A percentile compares a stretch with the other conserved stretches of the same genome.
Evolutionary conservation across 2,888 invertebrate species (phyloP).

Genomic region (Hydroisotoma schaefferi): DNA sequence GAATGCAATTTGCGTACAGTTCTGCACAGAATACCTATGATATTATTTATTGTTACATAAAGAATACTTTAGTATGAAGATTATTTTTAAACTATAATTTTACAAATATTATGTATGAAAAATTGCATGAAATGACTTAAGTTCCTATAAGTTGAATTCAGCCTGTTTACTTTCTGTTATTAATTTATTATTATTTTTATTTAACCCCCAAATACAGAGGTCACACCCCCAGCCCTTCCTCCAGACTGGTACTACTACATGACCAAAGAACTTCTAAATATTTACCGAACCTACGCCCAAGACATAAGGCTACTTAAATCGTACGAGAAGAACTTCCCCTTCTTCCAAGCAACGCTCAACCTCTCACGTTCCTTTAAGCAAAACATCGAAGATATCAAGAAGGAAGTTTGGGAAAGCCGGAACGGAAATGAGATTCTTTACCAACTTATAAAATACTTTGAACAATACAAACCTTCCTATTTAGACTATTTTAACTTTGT

Average conservation of each 20-base stretch:
- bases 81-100: too few relatives aligned
- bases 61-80: too few relatives aligned
- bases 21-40: too few relatives aligned
- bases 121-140: too few relatives aligned
- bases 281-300: conserved; percentile 27
- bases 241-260: conserved; percentile 44
- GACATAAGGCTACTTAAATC: conserved; percentile 26
- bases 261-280: conserved; percentile 37
- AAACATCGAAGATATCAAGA: conserved; percentile 23
- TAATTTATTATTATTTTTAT: too few relatives aligned
- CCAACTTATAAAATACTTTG: neutral
- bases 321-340: conserved; percentile 3
- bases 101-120: too few relatives aligned
- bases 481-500: neutral
- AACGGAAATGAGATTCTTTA: conserved; percentile 23
- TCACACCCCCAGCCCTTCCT: neutral
- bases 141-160: too few relatives aligned
- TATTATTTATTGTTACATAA: too few relatives aligned
- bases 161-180: too few relatives aligned
- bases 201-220: too few relatives aligned
- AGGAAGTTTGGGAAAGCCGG: conserved; percentile 37
- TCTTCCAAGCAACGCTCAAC: conserved; percentile 7
- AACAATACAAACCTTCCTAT: neutral
- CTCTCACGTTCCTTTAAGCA: neutral
- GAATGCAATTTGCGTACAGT: too few relatives aligned